A percentile compares a stretch with the other conserved stretches of the same genome.
These are phyloP conservation scores for Aphaenogaster rudis DNA, from an alignment of 1,140 invertebrate genomes.

Conservation along the genomic window DNA sequence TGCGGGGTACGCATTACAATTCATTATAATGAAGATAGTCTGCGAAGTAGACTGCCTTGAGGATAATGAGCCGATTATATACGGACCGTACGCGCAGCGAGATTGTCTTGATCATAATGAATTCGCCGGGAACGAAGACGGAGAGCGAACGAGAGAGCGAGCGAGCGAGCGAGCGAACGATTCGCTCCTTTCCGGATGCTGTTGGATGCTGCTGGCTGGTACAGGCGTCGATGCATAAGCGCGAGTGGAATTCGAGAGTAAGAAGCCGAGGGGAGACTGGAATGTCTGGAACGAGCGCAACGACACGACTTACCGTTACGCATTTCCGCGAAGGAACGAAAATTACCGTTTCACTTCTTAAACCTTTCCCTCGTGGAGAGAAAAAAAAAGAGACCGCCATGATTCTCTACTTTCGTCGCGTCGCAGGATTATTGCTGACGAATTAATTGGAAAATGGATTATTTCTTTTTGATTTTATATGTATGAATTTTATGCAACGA, in stretches of 20 bases:
- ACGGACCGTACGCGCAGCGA: slow-evolving; percentile 45
- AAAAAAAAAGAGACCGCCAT: background rate
- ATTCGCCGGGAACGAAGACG: slow-evolving; percentile 43
- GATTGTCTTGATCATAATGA: slow-evolving; percentile 59
- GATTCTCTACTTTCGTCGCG: background rate
- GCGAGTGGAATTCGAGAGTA: slow-evolving; percentile 68
- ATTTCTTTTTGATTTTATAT: background rate
- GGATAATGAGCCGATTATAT: slow-evolving; percentile 64
- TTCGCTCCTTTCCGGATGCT: slow-evolving; percentile 55
- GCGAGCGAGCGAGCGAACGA: slow-evolving; percentile 11
- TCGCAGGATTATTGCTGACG: background rate
- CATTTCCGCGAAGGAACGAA: slow-evolving; percentile 60
- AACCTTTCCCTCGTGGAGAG: background rate
- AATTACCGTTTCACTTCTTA: slow-evolving; percentile 31
- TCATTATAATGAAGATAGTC: slow-evolving; percentile 63
- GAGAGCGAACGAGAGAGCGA: background rate
- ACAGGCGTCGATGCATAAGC: slow-evolving; percentile 21
- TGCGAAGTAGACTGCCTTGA: slow-evolving; percentile 57
- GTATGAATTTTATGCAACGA: background rate
- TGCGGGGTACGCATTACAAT: slow-evolving; percentile 54
- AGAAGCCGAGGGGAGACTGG: slow-evolving; percentile 54
- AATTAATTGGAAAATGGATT: background rate
- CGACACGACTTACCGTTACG: slow-evolving; percentile 71
- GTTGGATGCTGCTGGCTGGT: background rate
- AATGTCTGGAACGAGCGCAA: slow-evolving; percentile 68